phyloP scores from a whole-genome alignment of 2,797 vertebrate species.

The Xenopus petersii region DNA sequence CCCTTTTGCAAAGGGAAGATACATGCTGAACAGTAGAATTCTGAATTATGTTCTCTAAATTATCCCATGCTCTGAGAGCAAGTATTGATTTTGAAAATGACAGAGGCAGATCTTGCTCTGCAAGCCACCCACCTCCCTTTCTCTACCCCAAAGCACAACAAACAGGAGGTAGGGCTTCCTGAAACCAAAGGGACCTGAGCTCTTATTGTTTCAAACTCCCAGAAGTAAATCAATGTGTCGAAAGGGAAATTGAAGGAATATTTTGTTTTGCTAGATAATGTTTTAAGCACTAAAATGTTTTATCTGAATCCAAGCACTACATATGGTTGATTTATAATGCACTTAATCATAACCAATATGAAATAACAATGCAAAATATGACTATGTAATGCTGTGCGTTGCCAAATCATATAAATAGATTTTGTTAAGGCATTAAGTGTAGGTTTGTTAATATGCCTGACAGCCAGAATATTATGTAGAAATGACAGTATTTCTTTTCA shows the following conservation, averaged over 20 bases:
- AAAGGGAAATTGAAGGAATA: conserved; percentile 66
- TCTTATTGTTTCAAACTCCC: conserved; percentile 74
- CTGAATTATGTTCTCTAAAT: conserved; percentile 98
- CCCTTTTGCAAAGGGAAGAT: conserved; percentile 73
- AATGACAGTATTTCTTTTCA: too few species aligned
- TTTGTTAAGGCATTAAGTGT: too few species aligned
- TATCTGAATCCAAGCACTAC: too few species aligned
- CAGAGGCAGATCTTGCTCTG: conserved; percentile 84
- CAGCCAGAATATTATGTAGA: too few species aligned
- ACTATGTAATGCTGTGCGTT: too few species aligned
- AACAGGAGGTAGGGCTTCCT: conserved; percentile 63
- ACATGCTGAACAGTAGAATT: conserved; percentile 90
- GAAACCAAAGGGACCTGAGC: conserved; percentile 59
- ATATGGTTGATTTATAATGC: too few species aligned
- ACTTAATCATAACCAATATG: too few species aligned
- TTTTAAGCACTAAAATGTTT: conserved; percentile 55
- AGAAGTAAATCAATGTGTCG: conserved; percentile 71
- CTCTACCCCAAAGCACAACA: conserved; percentile 67
- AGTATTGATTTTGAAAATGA: conserved; percentile 93
- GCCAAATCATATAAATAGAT: too few species aligned
- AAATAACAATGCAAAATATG: too few species aligned
- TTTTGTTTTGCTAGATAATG: conserved; percentile 62
- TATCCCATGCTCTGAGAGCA: conserved; percentile 82
- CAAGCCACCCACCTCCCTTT: conserved; percentile 56
- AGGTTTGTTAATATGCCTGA: too few species aligned